Evolutionary conservation across 2,888 invertebrate species (phyloP).

Genomic region (Euphydryas editha): DNA sequence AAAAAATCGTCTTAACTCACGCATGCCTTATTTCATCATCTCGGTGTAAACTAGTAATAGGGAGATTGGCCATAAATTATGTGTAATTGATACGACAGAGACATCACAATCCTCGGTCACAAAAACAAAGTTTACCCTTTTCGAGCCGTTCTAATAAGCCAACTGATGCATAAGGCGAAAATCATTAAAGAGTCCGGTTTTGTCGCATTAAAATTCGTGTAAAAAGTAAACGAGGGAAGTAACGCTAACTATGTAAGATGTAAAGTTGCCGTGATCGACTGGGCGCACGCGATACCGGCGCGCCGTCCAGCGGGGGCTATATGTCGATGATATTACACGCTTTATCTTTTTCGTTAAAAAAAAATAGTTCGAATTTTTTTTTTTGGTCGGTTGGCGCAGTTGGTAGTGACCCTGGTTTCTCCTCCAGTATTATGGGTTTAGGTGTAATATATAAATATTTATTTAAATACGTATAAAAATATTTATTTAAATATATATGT

Average conservation of each 20-base stretch:
- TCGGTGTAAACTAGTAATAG: constrained; percentile 38
- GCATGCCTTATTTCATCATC: constrained; percentile 18
- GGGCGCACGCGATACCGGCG: constrained; percentile 49
- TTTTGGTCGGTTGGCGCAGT: neutral
- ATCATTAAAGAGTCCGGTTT: constrained; percentile 45
- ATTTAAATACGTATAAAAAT: too few relatives aligned
- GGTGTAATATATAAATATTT: too few relatives aligned
- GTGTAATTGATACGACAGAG: constrained; percentile 46
- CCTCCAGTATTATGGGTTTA: too few relatives aligned
- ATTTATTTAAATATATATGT: too few relatives aligned
- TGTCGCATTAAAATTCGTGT: constrained; percentile 41
- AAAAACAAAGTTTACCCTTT: constrained; percentile 42
- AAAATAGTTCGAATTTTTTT: neutral
- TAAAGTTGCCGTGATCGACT: constrained; percentile 47
- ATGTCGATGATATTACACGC: constrained; percentile 21
- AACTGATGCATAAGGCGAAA: constrained; percentile 41
- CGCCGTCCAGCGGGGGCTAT: constrained; percentile 37
- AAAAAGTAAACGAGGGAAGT: constrained; percentile 39
- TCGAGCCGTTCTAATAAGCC: constrained; percentile 43
- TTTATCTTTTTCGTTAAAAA: neutral
- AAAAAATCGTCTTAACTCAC: constrained; percentile 17
- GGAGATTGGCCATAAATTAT: constrained; percentile 41
- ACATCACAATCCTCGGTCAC: constrained; percentile 38
- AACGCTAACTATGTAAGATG: constrained; percentile 38
- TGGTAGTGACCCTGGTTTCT: too few relatives aligned